Evolutionary conservation across 2,888 invertebrate species (phyloP).

Genomic region (Cantharis lateralis): DNA sequence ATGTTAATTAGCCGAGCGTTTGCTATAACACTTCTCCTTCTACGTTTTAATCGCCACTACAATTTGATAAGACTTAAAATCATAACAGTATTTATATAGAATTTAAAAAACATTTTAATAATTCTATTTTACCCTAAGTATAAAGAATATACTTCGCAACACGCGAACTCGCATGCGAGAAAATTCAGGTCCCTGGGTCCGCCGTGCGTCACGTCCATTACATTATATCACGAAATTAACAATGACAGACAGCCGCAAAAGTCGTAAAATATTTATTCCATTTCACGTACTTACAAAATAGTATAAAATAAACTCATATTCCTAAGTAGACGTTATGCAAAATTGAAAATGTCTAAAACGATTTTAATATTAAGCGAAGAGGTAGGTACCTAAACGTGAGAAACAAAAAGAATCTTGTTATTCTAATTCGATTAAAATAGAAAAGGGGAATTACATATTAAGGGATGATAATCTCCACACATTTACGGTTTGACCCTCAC

Average conservation of each 20-base stretch:
- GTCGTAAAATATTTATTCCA: constrained; percentile 28
- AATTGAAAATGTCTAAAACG: neutral
- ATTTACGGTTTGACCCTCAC: too few species aligned
- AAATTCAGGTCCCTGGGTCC: constrained; percentile 22
- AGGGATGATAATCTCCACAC: neutral
- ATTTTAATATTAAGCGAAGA: neutral
- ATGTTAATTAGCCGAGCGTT: neutral
- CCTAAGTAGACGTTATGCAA: neutral
- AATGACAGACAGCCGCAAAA: constrained; percentile 32
- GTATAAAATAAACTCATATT: constrained; percentile 4
- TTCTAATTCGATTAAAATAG: neutral
- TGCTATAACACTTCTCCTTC: neutral
- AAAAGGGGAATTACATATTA: neutral
- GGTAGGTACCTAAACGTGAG: neutral
- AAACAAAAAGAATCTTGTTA: neutral
- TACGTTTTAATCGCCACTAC: neutral
- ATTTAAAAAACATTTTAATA: constrained; percentile 1
- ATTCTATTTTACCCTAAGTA: constrained; percentile 3
- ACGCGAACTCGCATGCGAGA: constrained; percentile 30
- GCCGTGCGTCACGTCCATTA: constrained; percentile 29
- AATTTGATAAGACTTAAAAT: neutral
- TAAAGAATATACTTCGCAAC: constrained; percentile 20
- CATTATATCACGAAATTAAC: constrained; percentile 33
- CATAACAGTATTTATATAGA: neutral
- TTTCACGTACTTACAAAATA: constrained; percentile 6